These are phyloP conservation scores for Platysteira castanea DNA, from an alignment of 2,113 vertebrate species.

Conservation along the genomic window DNA sequence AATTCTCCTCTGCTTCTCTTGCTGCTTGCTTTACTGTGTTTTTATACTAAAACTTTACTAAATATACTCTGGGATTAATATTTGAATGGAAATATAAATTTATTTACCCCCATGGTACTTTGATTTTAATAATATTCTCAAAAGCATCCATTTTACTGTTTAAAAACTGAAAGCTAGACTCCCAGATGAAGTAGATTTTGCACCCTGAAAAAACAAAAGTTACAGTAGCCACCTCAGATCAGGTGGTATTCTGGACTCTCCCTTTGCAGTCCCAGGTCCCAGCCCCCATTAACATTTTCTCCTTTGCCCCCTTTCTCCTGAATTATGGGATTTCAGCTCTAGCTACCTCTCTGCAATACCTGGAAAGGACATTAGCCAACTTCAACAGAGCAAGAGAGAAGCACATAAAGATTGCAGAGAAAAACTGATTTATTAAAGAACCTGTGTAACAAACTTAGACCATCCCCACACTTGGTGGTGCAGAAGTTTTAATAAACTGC, in stretches of 20 bases:
- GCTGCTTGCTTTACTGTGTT: fast-evolving
- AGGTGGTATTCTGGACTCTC: neutral
- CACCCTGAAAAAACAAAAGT: neutral
- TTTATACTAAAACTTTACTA: neutral
- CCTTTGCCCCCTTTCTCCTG: neutral
- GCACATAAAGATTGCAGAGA: neutral
- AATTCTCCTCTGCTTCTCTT: neutral
- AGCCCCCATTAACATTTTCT: neutral
- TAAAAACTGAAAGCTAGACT: neutral
- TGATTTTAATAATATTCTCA: neutral
- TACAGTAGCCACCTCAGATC: fast-evolving
- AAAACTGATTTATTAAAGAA: neutral
- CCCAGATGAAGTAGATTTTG: neutral
- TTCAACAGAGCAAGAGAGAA: neutral
- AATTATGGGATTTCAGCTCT: neutral
- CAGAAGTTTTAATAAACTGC: neutral
- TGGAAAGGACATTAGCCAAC: neutral
- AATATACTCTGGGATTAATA: neutral
- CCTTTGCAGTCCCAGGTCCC: fast-evolving
- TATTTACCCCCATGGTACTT: neutral
- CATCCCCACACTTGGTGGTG: neutral
- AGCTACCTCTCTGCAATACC: neutral
- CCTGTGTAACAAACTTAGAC: neutral
- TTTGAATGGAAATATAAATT: neutral
- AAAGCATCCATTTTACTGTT: neutral